Evolutionary conservation across 1,140 invertebrate genomes (phyloP).

Genomic region (Pseudomyrmex cubaensis): DNA sequence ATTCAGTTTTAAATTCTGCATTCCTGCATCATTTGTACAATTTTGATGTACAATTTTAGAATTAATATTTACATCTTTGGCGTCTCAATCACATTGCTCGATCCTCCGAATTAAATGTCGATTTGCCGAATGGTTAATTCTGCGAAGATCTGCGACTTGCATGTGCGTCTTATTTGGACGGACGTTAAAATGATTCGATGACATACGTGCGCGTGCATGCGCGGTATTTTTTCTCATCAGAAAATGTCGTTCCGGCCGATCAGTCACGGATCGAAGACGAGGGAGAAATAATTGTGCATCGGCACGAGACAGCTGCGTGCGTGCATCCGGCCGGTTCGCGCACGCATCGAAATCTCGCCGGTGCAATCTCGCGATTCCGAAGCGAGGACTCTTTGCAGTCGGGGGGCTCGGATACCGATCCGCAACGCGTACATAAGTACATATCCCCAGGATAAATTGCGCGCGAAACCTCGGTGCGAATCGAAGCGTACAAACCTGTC

Average conservation of each 20-base stretch:
- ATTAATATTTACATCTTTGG: not conserved
- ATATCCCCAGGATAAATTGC: slow-evolving; percentile 56
- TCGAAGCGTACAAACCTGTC: slow-evolving; percentile 19
- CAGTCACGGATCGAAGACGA: not conserved
- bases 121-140: no score
- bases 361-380: slow-evolving; percentile 35
- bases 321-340: not conserved
- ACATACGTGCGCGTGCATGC: not conserved
- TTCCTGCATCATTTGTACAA: not conserved
- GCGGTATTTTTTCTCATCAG: no score
- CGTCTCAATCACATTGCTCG: not conserved
- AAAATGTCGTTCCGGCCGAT: slow-evolving; percentile 2
- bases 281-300: not conserved
- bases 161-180: no score
- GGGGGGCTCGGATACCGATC: slow-evolving; percentile 11
- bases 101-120: no score
- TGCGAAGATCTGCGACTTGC: no score
- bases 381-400: not conserved
- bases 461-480: slow-evolving; percentile 4
- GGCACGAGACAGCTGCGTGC: slow-evolving; percentile 12
- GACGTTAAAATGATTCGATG: not conserved
- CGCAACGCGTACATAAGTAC: not conserved
- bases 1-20: not conserved
- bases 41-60: no score
- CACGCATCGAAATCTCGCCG: slow-evolving; percentile 37